phyloP scores from a whole-genome alignment of 2,797 vertebrate species.

The Pelochelys cantorii region DNA sequence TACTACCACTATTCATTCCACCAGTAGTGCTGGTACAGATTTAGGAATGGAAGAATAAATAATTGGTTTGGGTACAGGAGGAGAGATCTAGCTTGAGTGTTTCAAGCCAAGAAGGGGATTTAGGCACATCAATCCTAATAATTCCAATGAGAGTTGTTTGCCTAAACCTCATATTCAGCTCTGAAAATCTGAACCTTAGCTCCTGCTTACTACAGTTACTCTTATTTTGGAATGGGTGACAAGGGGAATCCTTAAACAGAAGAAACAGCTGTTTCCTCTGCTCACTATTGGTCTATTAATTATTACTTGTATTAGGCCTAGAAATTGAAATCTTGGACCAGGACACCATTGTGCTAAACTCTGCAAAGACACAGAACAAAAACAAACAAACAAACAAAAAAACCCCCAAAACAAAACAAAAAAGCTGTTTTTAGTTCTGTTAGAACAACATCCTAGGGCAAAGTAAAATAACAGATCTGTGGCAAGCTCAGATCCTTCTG shows the following conservation, averaged over 20 bases:
- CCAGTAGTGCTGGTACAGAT: neutral
- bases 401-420: too few relatives aligned
- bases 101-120: too few relatives aligned
- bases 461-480: neutral
- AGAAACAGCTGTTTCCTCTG: neutral
- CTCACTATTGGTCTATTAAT: neutral
- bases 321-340: too few relatives aligned
- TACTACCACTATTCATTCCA: neutral
- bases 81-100: too few relatives aligned
- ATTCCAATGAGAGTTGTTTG: neutral
- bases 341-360: too few relatives aligned
- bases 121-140: neutral
- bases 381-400: rapidly evolving
- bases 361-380: neutral
- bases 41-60: too few relatives aligned
- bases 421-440: neutral
- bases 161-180: neutral
- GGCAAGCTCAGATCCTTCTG: neutral
- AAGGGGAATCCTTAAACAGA: neutral
- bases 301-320: neutral
- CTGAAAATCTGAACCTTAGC: neutral
- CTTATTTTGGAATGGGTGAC: neutral
- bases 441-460: neutral
- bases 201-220: neutral
- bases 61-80: neutral